Evolutionary conservation across 2,113 vertebrate species (phyloP).

Genomic region (Macrotis lagotis): DNA sequence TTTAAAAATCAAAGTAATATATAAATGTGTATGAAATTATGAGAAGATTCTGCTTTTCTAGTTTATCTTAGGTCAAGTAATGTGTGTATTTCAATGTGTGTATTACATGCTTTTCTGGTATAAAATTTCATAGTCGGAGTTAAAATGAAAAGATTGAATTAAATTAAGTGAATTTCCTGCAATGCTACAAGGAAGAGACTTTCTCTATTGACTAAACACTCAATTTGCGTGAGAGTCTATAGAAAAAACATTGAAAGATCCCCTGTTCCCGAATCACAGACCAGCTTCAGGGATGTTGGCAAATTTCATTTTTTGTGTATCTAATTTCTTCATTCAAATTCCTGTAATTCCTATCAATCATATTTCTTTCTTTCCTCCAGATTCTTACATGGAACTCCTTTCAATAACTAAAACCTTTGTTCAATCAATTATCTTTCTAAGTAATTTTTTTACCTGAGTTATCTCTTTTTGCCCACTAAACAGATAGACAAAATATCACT

Average conservation of each 20-base stretch:
- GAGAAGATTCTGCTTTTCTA: background rate
- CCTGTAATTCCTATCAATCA: background rate
- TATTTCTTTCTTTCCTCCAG: background rate
- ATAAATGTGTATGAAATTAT: background rate
- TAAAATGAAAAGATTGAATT: background rate
- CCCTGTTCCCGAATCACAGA: background rate
- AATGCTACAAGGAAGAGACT: background rate
- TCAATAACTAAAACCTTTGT: background rate
- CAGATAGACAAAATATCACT: background rate
- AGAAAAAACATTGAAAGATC: background rate
- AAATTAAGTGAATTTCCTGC: background rate
- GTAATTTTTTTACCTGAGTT: background rate
- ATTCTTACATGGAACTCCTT: background rate
- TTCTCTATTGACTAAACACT: background rate
- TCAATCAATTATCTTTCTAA: background rate
- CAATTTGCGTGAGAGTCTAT: background rate
- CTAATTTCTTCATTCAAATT: background rate
- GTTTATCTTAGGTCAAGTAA: background rate
- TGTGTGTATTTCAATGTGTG: background rate
- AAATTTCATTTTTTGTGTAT: background rate
- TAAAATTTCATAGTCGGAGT: background rate
- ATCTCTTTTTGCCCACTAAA: background rate
- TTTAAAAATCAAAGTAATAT: too few relatives aligned
- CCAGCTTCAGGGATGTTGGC: background rate
- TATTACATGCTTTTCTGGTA: background rate